Conservation (phyloP, 2,797 vertebrate species). For the Rhinatrema bivittatum region DNA sequence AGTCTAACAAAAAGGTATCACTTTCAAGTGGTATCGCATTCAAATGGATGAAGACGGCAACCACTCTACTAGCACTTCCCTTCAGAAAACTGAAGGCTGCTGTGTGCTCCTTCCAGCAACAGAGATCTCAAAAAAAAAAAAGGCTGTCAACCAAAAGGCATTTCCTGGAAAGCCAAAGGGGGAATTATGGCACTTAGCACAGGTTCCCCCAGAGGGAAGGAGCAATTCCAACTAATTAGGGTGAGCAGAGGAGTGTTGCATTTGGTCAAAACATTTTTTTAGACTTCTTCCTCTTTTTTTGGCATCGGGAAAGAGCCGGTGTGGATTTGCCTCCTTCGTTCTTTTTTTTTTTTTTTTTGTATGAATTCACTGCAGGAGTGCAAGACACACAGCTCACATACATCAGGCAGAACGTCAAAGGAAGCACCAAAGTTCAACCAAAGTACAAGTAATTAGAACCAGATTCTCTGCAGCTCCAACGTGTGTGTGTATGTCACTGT, state of each 20-base stretch:
- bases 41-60: no score
- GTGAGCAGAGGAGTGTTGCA: constrained; percentile 59
- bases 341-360: constrained; percentile 17
- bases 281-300: constrained; percentile 67
- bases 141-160: constrained; percentile 68
- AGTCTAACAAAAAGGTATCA: no score
- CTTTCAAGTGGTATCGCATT: no score
- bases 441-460: constrained; percentile 86
- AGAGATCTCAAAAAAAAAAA: not conserved
- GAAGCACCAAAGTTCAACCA: constrained; percentile 85
- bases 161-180: constrained; percentile 67
- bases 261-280: constrained; percentile 66
- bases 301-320: constrained; percentile 52
- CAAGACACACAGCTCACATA: constrained; percentile 64
- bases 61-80: no score
- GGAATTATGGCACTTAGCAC: constrained; percentile 58
- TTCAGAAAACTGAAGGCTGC: no score
- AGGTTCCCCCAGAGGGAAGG: constrained; percentile 53
- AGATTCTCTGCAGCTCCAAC: constrained; percentile 52
- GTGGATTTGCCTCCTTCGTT: constrained; percentile 44
- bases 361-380: constrained; percentile 61
- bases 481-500: constrained; percentile 48
- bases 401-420: constrained; percentile 74
- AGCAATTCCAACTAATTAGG: constrained; percentile 70
- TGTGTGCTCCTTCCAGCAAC: constrained; percentile 47